Evolutionary conservation across 2,888 invertebrate genomes (phyloP), one percentile per base, ranked within the genome.

Genomic region (Tolmerus cingulatus): DNA sequence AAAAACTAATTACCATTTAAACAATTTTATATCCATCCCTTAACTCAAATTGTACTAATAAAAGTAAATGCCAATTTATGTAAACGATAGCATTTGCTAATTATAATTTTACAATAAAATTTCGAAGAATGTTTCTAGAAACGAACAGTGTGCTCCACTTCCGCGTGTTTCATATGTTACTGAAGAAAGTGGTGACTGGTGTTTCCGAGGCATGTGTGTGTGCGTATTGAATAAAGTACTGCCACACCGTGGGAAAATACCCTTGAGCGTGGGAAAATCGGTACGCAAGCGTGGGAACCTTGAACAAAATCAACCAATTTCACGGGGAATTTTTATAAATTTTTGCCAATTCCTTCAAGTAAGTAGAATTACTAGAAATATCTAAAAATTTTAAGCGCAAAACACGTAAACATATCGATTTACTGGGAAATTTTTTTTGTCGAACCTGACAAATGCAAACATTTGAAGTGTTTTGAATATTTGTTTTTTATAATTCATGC

Each of bases 181-280:
- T n/a, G 51, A 84, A 37, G 66, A 84, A 84, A 66, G 57, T 66
- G 37, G 27, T 51, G 51, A 76, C 5, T 84, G 51, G 51, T 51
- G 51, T 51, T n/a, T 51, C 19, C n/a, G 7, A 19, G 51, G 34
- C 19, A 5, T 43, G 76, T 86, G 30, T 37, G 19, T 66, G 78
- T 55, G 23, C 77, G 57, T 76, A 76, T 74, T 81, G 81, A 43
- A 78, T 37, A 78, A 37, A 85, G 85, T 23, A 82, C 87, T 89
- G 88, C 89, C 88, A 88, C 88, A 88, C 88, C 90, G 90, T 91
- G 91, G 91, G 90, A 91, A 91, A 91, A 90, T 90, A 90, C 90
- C 90, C 89, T 88, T 89, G 89, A 90, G 90, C 91, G 91, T 91
- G 91, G 91, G 91, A 91, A 91, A 91, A 90, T 90, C 89, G 90